phyloP scores from a whole-genome alignment of 2,888 invertebrate species.

The Trisateles emortualis region DNA sequence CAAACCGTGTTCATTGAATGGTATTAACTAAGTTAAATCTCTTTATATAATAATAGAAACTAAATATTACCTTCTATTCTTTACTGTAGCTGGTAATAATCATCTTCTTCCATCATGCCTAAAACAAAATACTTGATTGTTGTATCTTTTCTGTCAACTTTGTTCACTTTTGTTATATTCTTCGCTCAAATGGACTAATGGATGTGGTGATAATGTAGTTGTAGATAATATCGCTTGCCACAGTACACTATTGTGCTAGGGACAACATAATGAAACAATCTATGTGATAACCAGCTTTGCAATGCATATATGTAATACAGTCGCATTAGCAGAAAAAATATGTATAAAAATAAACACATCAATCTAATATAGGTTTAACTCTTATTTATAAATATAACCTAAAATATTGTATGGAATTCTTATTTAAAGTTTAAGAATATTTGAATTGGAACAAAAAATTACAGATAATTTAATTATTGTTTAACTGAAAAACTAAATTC shows the following conservation, averaged over 20 bases:
- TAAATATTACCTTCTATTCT: constrained; percentile 43
- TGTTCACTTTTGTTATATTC: not conserved
- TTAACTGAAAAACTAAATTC: too few species aligned
- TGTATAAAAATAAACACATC: not conserved
- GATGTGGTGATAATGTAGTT: not conserved
- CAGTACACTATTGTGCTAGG: not conserved
- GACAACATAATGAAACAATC: not conserved
- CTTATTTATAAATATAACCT: too few species aligned
- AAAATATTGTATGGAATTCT: too few species aligned
- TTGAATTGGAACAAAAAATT: too few species aligned
- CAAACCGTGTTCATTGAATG: too few species aligned
- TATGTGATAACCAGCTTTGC: not conserved
- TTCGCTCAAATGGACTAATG: not conserved
- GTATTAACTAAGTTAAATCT: too few species aligned
- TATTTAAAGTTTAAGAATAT: too few species aligned
- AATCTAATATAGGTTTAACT: not conserved
- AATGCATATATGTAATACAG: not conserved
- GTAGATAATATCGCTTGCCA: not conserved
- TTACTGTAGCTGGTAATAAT: constrained; percentile 40
- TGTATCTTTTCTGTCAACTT: constrained; percentile 20
- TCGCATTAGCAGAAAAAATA: not conserved
- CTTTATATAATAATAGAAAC: not conserved
- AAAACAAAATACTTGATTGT: constrained; percentile 42
- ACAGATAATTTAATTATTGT: too few species aligned
- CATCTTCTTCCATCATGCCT: constrained; percentile 50